phyloP scores from a whole-genome alignment of 2,113 vertebrate genomes.

The Centropus bengalensis region DNA sequence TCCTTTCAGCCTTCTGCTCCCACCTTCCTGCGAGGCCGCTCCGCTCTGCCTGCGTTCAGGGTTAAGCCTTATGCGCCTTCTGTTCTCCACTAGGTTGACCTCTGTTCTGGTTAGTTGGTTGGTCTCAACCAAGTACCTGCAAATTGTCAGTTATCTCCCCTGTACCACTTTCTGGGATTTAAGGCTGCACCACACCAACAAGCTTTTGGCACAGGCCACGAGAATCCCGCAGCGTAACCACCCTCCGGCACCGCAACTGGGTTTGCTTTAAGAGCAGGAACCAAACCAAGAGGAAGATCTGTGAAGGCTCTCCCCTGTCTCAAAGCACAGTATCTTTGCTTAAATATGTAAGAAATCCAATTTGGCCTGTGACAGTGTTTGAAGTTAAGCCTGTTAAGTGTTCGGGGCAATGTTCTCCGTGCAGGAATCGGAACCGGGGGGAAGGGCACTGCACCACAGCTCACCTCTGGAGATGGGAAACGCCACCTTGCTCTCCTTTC shows the following conservation, averaged over 20 bases:
- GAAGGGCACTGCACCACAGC: not conserved
- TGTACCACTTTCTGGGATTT: accelerated
- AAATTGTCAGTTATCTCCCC: not conserved
- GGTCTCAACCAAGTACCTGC: not conserved
- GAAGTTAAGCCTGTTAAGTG: not conserved
- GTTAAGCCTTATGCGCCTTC: not conserved
- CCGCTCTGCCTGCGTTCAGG: accelerated
- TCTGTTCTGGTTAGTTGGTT: not conserved
- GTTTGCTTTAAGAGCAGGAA: not conserved
- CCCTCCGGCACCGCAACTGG: not conserved
- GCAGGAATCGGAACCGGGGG: not conserved
- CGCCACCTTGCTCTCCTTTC: not conserved
- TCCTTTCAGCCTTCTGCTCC: not conserved
- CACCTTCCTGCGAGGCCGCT: not conserved
- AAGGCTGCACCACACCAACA: not conserved
- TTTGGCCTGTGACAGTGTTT: not conserved
- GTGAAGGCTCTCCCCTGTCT: accelerated
- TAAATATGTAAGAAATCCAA: not conserved
- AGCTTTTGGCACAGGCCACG: accelerated
- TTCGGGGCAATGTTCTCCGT: not conserved
- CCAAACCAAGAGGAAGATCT: not conserved
- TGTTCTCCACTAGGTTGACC: not conserved
- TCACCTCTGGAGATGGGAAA: not conserved
- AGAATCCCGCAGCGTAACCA: accelerated
- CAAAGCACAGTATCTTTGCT: not conserved